Conservation (phyloP, 2,797 vertebrate genomes). For the Rhinoraja longicauda region DNA sequence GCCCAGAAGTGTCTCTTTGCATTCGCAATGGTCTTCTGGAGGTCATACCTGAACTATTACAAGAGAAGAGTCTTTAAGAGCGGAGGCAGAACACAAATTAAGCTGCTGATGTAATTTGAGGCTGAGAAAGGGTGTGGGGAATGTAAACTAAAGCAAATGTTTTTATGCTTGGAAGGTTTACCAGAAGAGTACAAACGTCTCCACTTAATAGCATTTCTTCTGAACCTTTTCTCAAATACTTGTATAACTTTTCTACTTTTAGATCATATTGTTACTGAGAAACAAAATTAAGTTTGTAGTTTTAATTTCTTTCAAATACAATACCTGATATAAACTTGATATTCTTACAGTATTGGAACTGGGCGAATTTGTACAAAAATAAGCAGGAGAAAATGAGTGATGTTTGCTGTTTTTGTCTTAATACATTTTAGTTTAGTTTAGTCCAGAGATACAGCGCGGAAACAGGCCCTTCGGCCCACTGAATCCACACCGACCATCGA, state of each 20-base stretch:
- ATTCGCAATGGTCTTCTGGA: too few relatives aligned
- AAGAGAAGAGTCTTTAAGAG: not conserved
- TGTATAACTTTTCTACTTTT: not conserved
- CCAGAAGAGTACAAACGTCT: not conserved
- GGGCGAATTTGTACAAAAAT: not conserved
- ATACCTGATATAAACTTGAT: not conserved
- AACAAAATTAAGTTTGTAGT: not conserved
- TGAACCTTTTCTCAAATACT: not conserved
- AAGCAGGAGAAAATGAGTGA: not conserved
- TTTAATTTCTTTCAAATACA: not conserved
- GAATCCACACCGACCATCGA: too few relatives aligned
- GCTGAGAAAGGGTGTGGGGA: slow-evolving; percentile 1
- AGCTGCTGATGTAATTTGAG: slow-evolving; percentile 19
- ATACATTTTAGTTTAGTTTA: not conserved
- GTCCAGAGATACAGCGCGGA: too few relatives aligned
- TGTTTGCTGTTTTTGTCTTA: not conserved
- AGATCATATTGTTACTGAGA: not conserved
- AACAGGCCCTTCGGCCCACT: too few relatives aligned
- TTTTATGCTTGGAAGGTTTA: not conserved
- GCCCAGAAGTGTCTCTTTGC: too few relatives aligned
- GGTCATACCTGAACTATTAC: too few relatives aligned
- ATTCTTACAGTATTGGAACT: not conserved
- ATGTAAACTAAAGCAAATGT: slow-evolving; percentile 22
- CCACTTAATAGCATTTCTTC: not conserved
- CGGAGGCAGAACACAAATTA: not conserved